Evolutionary conservation across 1,140 invertebrate species (phyloP).

Genomic region (Mizuhopecten yessoensis): DNA sequence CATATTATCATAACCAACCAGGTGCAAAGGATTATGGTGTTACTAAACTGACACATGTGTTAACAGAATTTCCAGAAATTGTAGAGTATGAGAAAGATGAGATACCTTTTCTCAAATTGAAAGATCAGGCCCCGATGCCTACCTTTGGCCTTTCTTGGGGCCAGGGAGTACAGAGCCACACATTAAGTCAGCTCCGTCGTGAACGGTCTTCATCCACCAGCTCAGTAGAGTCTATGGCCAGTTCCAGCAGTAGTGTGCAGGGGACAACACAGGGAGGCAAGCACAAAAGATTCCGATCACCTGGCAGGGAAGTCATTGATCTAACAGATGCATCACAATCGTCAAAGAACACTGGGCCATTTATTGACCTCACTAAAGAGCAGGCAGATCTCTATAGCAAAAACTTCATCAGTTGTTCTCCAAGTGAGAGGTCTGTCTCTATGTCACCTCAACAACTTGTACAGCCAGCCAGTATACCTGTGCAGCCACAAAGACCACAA

Average conservation of each 20-base stretch:
- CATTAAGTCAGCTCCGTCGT: neutral
- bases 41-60: constrained; percentile 51
- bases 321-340: neutral
- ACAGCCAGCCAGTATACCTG: neutral
- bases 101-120: neutral
- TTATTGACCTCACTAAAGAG: constrained; percentile 49
- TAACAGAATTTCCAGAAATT: constrained; percentile 50
- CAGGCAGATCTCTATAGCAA: neutral
- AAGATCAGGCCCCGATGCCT: neutral
- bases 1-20: neutral
- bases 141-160: constrained; percentile 19
- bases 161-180: neutral
- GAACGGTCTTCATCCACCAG: constrained; percentile 43
- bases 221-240: constrained; percentile 1
- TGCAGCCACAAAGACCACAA: neutral
- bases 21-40: constrained; percentile 49
- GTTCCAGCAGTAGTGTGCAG: neutral
- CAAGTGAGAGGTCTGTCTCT: neutral
- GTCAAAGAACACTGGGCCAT: neutral
- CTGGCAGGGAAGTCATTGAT: neutral
- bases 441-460: neutral
- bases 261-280: no score
- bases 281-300: neutral
- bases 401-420: neutral
- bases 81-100: constrained; percentile 49